phyloP scores from a whole-genome alignment of 2,888 invertebrate genomes.

The Ochropacha duplaris region DNA sequence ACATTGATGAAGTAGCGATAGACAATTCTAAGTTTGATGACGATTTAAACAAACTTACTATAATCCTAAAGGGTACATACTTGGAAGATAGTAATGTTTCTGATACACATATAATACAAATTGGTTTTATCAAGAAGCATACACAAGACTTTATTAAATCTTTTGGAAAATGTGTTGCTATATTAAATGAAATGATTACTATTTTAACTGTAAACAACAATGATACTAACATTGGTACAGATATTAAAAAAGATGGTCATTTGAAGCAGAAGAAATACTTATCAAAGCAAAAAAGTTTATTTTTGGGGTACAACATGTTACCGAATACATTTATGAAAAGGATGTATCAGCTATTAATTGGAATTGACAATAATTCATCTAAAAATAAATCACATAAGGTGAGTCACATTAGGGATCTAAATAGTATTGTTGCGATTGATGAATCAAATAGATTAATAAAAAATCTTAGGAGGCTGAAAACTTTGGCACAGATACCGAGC shows the following conservation, averaged over 20 bases:
- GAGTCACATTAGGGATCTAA: constrained; percentile 16
- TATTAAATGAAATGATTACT: constrained; percentile 53
- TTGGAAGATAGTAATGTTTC: constrained; percentile 16
- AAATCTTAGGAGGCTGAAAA: constrained; percentile 59
- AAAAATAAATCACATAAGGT: constrained; percentile 16
- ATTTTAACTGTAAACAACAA: constrained; percentile 35
- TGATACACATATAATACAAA: constrained; percentile 46
- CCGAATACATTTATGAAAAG: constrained; percentile 60
- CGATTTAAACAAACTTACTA: constrained; percentile 48
- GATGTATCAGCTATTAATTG: constrained; percentile 50
- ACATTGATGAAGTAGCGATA: constrained; percentile 15
- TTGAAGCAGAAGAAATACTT: constrained; percentile 28
- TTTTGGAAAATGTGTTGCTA: constrained; percentile 54
- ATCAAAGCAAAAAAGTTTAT: constrained; percentile 44
- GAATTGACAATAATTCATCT: constrained; percentile 31
- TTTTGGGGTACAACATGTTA: constrained; percentile 53
- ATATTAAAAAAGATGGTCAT: constrained; percentile 8
- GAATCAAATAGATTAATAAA: constrained; percentile 54
- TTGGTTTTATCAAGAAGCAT: constrained; percentile 56
- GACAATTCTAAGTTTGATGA: constrained; percentile 19
- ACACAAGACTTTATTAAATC: constrained; percentile 53
- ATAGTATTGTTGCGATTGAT: constrained; percentile 36
- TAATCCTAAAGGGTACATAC: constrained; percentile 44
- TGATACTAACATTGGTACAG: constrained; percentile 8
- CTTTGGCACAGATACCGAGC: constrained; percentile 46